phyloP scores from a whole-genome alignment of 2,888 invertebrate genomes.

The Eurytoma californica region DNA sequence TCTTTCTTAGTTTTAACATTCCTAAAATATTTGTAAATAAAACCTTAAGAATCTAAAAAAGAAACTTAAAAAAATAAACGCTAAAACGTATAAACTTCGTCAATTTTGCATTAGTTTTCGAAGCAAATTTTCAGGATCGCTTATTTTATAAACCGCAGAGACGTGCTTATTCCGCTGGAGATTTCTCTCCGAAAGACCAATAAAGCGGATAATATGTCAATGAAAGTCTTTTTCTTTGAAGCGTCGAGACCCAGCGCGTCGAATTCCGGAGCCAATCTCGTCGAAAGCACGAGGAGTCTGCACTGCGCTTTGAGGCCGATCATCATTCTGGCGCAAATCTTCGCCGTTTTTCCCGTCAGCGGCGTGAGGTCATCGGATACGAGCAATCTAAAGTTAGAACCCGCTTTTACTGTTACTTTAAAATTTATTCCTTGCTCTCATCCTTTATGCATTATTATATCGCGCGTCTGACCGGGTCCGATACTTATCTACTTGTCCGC shows the following conservation, averaged over 20 bases:
- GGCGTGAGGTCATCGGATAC: constrained; percentile 75
- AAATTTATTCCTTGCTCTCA: no score
- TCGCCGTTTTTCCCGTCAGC: constrained; percentile 77
- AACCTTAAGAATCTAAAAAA: neutral
- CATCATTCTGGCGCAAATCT: constrained; percentile 76
- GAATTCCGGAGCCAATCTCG: constrained; percentile 49
- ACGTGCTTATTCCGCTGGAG: no score
- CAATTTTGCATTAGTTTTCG: no score
- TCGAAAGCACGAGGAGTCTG: constrained; percentile 72
- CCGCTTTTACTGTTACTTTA: neutral
- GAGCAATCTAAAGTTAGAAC: constrained; percentile 71
- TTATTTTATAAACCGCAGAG: no score
- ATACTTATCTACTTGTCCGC: neutral
- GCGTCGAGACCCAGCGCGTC: constrained; percentile 44
- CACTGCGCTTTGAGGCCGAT: constrained; percentile 77
- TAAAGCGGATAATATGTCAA: neutral
- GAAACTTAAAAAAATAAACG: neutral
- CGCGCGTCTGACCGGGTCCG: no score
- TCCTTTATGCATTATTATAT: no score
- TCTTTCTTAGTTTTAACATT: neutral
- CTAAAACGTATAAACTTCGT: no score
- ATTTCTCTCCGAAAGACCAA: neutral
- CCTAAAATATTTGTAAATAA: neutral
- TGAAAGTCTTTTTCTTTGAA: constrained; percentile 32
- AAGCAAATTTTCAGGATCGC: no score